These are phyloP conservation scores for Anguilla megastoma DNA, from an alignment of 2,797 vertebrate genomes.

Conservation along the genomic window DNA sequence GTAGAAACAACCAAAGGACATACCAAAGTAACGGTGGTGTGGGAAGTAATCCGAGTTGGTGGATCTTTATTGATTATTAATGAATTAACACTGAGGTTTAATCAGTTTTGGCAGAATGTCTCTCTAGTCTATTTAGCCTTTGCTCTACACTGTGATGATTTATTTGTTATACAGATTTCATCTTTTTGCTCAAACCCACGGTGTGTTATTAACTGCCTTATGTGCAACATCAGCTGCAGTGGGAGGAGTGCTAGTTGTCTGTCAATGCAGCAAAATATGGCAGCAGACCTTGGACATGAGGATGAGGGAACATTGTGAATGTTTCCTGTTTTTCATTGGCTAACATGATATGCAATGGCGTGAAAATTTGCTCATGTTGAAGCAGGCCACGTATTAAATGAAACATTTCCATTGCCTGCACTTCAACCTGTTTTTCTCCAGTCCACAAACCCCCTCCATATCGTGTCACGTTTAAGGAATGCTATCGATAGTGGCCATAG, in stretches of 20 bases:
- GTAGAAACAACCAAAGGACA: background rate
- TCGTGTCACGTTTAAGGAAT: background rate
- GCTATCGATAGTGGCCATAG: background rate
- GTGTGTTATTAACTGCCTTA: background rate
- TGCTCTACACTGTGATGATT: background rate
- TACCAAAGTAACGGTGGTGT: background rate
- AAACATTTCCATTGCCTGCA: slow-evolving; percentile 27
- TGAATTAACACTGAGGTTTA: slow-evolving; percentile 16
- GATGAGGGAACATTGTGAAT: background rate
- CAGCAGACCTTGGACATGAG: background rate
- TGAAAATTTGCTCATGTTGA: background rate
- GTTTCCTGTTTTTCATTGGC: background rate
- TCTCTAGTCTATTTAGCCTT: background rate
- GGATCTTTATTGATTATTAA: slow-evolving; percentile 28
- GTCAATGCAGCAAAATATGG: background rate
- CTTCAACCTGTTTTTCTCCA: slow-evolving; percentile 36
- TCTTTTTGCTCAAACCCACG: background rate
- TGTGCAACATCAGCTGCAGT: background rate
- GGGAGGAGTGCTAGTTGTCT: background rate
- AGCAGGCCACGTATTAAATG: background rate
- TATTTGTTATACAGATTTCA: background rate
- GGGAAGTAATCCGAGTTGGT: background rate
- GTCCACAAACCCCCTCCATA: background rate
- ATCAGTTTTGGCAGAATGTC: slow-evolving; percentile 27
- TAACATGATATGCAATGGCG: background rate